Conservation (phyloP, 2,797 vertebrate species). For the Channallabes apus region DNA sequence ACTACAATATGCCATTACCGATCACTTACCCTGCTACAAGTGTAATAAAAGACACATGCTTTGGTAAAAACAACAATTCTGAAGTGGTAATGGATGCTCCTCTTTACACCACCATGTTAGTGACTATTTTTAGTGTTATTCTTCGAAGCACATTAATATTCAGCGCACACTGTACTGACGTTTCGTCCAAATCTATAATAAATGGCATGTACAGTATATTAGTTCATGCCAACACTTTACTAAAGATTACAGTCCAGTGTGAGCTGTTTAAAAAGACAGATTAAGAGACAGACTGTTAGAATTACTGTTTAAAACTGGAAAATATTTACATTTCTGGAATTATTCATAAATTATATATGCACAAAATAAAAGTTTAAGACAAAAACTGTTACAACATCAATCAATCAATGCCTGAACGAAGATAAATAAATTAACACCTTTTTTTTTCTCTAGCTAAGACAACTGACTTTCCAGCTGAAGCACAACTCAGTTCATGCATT, state of each 20-base stretch:
- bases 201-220: too few species aligned
- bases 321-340: neutral
- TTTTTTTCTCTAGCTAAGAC: too few species aligned
- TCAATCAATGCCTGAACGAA: too few species aligned
- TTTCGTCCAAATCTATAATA: neutral
- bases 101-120: neutral
- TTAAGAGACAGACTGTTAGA: neutral
- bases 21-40: neutral
- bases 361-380: too few species aligned
- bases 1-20: neutral
- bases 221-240: neutral
- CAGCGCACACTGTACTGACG: neutral
- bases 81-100: neutral
- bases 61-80: neutral
- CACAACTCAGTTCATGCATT: too few species aligned
- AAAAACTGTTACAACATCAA: too few species aligned
- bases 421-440: too few species aligned
- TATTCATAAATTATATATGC: too few species aligned
- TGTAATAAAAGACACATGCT: neutral
- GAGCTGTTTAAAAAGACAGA: neutral
- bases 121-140: neutral
- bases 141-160: neutral
- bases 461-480: too few species aligned
- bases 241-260: neutral
- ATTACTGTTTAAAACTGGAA: neutral